Evolutionary conservation across 2,888 invertebrate genomes (phyloP).

Genomic region (Archaeoteleia sp.): DNA sequence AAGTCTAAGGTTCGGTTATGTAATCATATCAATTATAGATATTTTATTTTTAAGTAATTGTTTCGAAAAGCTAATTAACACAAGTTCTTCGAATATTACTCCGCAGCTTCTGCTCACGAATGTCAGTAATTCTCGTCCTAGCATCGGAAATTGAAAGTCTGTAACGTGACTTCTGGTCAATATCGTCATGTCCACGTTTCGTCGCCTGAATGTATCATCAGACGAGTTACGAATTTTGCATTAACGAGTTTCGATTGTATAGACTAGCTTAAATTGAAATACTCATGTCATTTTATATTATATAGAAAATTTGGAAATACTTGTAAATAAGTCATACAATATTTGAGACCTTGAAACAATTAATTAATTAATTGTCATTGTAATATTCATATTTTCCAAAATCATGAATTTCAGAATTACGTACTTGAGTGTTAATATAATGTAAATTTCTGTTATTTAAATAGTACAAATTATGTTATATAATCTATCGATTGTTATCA

Average conservation of each 20-base stretch:
- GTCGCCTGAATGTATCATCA: conserved; percentile 48
- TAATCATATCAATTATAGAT: conserved; percentile 30
- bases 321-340: no score
- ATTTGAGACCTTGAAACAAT: not conserved
- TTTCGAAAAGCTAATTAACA: conserved; percentile 38
- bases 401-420: no score
- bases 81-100: conserved; percentile 49
- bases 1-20: no score
- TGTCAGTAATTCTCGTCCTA: conserved; percentile 50
- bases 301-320: conserved; percentile 11
- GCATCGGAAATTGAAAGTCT: conserved; percentile 55
- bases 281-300: conserved; percentile 28
- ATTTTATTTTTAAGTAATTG: conserved; percentile 35
- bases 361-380: not conserved
- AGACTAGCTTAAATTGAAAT: conserved; percentile 36
- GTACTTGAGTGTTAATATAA: no score
- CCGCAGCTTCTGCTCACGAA: conserved; percentile 46
- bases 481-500: no score
- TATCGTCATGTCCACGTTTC: conserved; percentile 50
- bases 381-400: not conserved
- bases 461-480: no score
- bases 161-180: conserved; percentile 55
- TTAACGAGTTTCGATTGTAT: conserved; percentile 49
- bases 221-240: conserved; percentile 54
- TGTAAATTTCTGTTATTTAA: no score